Percentiles rank a stretch among this genome's conserved stretches.
phyloP scores from a whole-genome alignment of 2,113 vertebrate species.

The Paradoxurus hermaphroditus region DNA sequence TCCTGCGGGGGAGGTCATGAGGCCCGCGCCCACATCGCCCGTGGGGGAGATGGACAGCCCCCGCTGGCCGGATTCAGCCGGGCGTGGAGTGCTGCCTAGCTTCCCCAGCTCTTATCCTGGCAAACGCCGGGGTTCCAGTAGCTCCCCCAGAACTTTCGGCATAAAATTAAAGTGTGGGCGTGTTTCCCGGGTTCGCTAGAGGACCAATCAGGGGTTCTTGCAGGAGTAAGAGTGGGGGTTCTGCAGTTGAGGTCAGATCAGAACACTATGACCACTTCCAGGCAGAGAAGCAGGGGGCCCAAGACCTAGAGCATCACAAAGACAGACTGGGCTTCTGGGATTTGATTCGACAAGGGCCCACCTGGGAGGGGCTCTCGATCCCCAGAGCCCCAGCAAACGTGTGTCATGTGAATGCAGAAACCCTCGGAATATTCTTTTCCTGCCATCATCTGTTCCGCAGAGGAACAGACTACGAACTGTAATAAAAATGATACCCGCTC shows the following conservation, averaged over 20 bases:
- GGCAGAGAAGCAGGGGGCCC: background rate
- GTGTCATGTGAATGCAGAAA: rapidly evolving
- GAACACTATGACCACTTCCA: background rate
- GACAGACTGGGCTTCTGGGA: background rate
- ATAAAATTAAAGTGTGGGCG: background rate
- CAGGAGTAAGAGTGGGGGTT: background rate
- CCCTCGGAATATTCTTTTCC: background rate
- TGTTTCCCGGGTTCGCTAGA: background rate
- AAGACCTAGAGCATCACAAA: background rate
- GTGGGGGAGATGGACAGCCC: rapidly evolving
- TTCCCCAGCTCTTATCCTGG: background rate
- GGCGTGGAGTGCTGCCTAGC: background rate
- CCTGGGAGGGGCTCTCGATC: background rate
- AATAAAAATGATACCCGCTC: background rate
- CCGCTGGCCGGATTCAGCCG: background rate
- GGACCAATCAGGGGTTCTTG: background rate
- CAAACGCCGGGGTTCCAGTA: background rate
- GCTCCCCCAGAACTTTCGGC: background rate
- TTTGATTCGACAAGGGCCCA: background rate
- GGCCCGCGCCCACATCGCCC: background rate
- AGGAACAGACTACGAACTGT: background rate
- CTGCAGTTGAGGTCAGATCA: background rate
- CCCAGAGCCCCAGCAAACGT: background rate
- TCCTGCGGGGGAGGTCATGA: rapidly evolving
- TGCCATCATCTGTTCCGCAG: background rate